Evolutionary conservation across 2,113 vertebrate species (phyloP).

Genomic region (Falco punctatus): DNA sequence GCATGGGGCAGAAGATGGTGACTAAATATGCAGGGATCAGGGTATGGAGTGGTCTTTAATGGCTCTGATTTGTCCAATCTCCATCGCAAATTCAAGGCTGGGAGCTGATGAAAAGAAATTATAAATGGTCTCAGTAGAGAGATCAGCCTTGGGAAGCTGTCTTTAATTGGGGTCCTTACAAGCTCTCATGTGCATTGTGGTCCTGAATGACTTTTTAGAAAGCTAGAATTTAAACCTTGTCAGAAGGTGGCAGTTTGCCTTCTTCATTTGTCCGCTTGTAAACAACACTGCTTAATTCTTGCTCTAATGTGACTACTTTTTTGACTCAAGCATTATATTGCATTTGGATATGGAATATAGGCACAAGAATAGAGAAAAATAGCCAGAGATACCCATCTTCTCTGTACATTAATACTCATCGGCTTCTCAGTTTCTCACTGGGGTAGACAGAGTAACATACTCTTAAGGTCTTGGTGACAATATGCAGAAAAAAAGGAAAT

Average conservation of each 20-base stretch:
- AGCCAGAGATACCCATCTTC: background rate
- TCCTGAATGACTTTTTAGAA: background rate
- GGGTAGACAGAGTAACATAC: background rate
- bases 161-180: background rate
- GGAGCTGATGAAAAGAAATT: background rate
- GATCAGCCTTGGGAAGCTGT: background rate
- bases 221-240: background rate
- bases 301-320: background rate
- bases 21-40: background rate
- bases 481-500: background rate
- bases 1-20: background rate
- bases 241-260: background rate
- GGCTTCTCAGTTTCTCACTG: background rate
- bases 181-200: background rate
- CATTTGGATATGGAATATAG: background rate
- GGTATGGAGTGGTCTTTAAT: background rate
- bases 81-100: background rate
- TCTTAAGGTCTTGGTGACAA: background rate
- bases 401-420: background rate
- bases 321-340: background rate
- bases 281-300: background rate
- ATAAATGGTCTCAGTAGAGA: rapidly evolving
- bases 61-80: background rate
- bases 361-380: background rate
- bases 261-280: background rate